Evolutionary conservation across 2,113 vertebrate genomes (phyloP).

Genomic region (rat (Rattus norvegicus)): GRCr8 NC_086029.1:90036501-90037000

Average conservation of each 20-base stretch:
- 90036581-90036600: background rate
- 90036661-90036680: background rate
- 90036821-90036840: background rate
- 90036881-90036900: background rate
- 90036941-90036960: background rate
- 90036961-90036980: background rate
- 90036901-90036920: background rate
- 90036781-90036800: background rate
- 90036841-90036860: background rate
- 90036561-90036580: fast-evolving
- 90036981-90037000: background rate
- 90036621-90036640: background rate
- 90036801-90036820: background rate
- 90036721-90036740: background rate
- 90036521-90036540: background rate
- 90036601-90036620: background rate
- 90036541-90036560: background rate
- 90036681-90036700: background rate
- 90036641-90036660: background rate
- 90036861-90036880: background rate
- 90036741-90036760: background rate
- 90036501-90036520: background rate
- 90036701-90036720: background rate
- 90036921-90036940: background rate
- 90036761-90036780: background rate